A percentile compares a stretch with the other conserved stretches of the same genome.
These are phyloP conservation scores for Pentalonia nigronervosa DNA, from an alignment of 1,140 invertebrate species.

Conservation along the genomic window DNA sequence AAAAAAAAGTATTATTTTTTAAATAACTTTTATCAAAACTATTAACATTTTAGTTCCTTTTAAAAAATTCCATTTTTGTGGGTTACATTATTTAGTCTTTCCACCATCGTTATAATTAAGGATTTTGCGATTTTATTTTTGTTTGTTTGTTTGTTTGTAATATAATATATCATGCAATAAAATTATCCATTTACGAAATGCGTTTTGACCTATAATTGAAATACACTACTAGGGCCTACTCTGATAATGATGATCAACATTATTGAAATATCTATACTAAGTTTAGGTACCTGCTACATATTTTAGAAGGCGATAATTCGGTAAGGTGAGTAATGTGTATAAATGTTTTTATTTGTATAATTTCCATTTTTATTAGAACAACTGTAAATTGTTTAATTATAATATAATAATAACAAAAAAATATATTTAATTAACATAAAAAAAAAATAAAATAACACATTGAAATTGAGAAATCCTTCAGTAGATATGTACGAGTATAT, in stretches of 20 bases:
- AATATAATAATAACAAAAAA: background rate
- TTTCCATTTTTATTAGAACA: background rate
- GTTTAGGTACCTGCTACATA: background rate
- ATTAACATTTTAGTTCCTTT: background rate
- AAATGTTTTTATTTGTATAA: background rate
- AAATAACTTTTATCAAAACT: background rate
- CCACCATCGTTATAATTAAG: background rate
- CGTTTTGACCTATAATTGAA: background rate
- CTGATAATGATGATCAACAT: background rate
- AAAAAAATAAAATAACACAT: too few species aligned
- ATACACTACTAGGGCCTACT: background rate
- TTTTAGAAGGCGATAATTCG: too few species aligned
- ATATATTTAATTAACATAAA: too few species aligned
- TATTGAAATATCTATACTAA: background rate
- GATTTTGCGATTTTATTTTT: background rate
- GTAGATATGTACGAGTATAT: too few species aligned
- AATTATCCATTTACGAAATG: slow-evolving; percentile 3
- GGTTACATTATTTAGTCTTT: background rate
- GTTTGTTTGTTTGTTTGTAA: slow-evolving; percentile 15
- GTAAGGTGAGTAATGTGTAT: background rate
- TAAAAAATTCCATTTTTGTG: background rate
- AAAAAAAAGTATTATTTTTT: too few species aligned
- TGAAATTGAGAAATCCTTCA: background rate
- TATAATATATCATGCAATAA: slow-evolving; percentile 14
- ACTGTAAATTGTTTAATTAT: background rate